Evolutionary conservation across 2,113 vertebrate species (phyloP).

Genomic region (Lophura nycthemera): DNA sequence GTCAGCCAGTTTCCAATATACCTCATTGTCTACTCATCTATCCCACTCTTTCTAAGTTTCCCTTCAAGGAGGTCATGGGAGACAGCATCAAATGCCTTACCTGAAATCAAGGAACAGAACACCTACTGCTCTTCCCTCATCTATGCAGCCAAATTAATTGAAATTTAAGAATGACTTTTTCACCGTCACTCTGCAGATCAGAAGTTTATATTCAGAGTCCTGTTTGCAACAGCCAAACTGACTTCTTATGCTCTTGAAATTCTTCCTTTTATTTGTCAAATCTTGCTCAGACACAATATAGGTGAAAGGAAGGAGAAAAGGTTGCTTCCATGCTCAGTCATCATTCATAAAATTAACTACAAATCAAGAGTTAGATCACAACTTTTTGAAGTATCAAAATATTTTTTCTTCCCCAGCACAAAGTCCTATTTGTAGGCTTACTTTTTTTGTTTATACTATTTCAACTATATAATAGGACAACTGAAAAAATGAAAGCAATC

Average conservation of each 20-base stretch:
- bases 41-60: too few relatives aligned
- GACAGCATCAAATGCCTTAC: too few relatives aligned
- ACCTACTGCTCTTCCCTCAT: too few relatives aligned
- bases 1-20: too few relatives aligned
- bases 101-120: too few relatives aligned
- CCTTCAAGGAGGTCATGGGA: too few relatives aligned
- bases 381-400: not conserved
- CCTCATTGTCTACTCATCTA: too few relatives aligned
- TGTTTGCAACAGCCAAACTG: not conserved
- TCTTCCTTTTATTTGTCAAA: not conserved
- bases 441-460: not conserved
- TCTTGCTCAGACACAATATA: not conserved
- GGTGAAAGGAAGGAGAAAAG: not conserved
- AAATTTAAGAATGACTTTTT: not conserved
- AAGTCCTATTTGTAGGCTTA: fast-evolving
- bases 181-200: not conserved
- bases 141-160: not conserved
- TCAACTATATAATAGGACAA: not conserved
- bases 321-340: not conserved
- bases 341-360: not conserved
- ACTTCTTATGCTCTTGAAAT: not conserved
- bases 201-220: not conserved
- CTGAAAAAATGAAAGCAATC: not conserved
- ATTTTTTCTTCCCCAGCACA: fast-evolving
- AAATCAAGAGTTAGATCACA: not conserved